Base-by-base conservation (phyloP, 2,113 vertebrate genomes). In the Lichenostomus cassidix region DNA sequence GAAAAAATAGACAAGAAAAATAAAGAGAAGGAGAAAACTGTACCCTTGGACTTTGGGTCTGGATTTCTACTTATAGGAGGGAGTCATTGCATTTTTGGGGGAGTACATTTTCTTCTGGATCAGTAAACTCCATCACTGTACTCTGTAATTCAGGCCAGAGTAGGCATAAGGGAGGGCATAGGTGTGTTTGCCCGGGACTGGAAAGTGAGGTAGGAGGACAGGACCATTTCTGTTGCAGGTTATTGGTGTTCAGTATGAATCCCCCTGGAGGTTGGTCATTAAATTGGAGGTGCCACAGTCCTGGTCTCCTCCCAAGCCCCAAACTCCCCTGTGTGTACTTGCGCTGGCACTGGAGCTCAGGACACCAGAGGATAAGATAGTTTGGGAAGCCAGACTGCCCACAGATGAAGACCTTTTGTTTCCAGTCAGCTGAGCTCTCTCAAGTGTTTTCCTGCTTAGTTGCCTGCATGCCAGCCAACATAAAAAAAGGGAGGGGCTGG, bases 141-240 rank as follows among this genome's bases (percentile, higher is more conserved):
- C n/a, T 75, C 24, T 20, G 0, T 52, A 70, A 29, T 31, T 50
- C 67, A 60, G 58, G 22, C 13, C 41, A 70, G 33, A 74, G 39
- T 3, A 1, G 5, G 15, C 39, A 52, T 0, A 2, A 53, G 25
- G 12, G 5, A 90, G 18, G 42, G n/a, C 1, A 0, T 18, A 22
- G 27, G 18, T 15, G 4, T n/a, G 7, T 71, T 71, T 46, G 39
- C 12, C 44, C 42, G 19, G 37, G 33, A 68, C 0, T 59, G 23
- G 15, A 17, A 41, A 11, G 1, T 19, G 12, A 33, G 6, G 27
- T 10, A 15, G 39, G 21, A 78, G 44, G 67, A 39, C 0, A 1
- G 20, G 31, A 56, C 22, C 16, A 6, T 55, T 90, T 74, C 22
- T 89, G 39, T 39, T 49, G 37, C 46, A 83, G 58, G 19, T 19